A percentile compares a stretch with the other conserved stretches of the same genome.
Conservation (phyloP, 1,140 invertebrate genomes). For the Drosophila jambulina region DNA sequence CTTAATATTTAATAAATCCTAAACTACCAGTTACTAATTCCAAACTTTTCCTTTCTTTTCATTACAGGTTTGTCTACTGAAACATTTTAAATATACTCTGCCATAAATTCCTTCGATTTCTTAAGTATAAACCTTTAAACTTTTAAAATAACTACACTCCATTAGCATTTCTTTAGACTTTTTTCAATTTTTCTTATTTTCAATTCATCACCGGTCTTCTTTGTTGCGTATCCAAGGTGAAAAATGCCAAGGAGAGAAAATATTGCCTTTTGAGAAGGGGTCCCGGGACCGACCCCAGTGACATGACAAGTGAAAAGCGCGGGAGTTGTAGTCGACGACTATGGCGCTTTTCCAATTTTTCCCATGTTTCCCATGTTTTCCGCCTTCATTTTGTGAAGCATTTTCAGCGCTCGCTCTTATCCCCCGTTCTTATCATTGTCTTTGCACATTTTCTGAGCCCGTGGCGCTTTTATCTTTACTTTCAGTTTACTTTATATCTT, state of each 20-base stretch:
- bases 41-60: conserved; percentile 4
- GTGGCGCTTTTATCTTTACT: conserved; percentile 73
- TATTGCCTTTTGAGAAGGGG: conserved; percentile 17
- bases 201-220: conserved; percentile 16
- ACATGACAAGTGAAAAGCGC: conserved; percentile 18
- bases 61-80: conserved; percentile 51
- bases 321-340: neutral
- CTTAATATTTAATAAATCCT: no score
- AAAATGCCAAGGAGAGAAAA: conserved; percentile 19
- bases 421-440: conserved; percentile 64
- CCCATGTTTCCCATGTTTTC: conserved; percentile 28
- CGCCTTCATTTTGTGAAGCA: conserved; percentile 36
- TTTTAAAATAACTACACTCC: conserved; percentile 9
- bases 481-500: conserved; percentile 79
- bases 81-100: neutral
- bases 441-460: conserved; percentile 62
- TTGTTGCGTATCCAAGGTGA: conserved; percentile 36
- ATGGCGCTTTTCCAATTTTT: conserved; percentile 15
- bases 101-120: neutral
- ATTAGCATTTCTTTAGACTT: conserved; percentile 27
- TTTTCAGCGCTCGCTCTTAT: conserved; percentile 33
- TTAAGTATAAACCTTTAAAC: conserved; percentile 6
- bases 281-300: neutral
- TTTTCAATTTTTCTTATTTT: conserved; percentile 24
- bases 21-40: no score